Evolutionary conservation across 2,113 vertebrate genomes (phyloP).

Genomic region (Miniopterus natalensis): DNA sequence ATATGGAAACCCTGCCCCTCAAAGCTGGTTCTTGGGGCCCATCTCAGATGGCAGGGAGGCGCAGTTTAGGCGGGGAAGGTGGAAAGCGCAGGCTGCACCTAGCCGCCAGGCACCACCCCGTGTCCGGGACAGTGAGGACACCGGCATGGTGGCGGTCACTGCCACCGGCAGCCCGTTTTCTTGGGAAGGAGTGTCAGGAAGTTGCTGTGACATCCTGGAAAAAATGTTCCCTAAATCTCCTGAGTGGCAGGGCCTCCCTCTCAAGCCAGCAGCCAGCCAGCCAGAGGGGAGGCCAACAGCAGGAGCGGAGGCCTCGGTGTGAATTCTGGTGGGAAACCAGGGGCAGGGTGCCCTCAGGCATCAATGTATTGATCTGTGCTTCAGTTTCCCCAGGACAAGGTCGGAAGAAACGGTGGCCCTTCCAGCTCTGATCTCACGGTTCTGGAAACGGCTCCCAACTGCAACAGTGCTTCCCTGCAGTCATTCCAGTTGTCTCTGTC

Average conservation of each 20-base stretch:
- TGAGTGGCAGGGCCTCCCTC: neutral
- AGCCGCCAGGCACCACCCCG: fast-evolving
- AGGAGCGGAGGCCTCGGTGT: no score
- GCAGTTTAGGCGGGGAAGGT: neutral
- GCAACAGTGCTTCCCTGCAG: neutral
- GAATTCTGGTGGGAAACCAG: neutral
- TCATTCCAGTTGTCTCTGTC: neutral
- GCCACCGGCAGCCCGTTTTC: neutral
- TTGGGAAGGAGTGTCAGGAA: neutral
- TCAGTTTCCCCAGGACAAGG: neutral
- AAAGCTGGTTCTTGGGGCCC: neutral
- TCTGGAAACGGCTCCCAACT: neutral
- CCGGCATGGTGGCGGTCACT: no score
- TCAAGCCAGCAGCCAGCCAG: neutral
- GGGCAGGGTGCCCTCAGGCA: neutral
- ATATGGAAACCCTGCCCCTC: neutral
- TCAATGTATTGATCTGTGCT: neutral
- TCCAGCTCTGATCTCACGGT: neutral
- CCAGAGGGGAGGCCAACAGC: fast-evolving
- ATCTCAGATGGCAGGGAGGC: neutral
- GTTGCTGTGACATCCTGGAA: neutral
- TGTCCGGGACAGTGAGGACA: no score
- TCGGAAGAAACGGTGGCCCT: neutral
- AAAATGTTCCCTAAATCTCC: neutral
- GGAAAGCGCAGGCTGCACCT: neutral